Evolutionary conservation across 2,888 invertebrate species (phyloP), one percentile per base, ranked within the genome.

Genomic region (Argyresthia albistria): DNA sequence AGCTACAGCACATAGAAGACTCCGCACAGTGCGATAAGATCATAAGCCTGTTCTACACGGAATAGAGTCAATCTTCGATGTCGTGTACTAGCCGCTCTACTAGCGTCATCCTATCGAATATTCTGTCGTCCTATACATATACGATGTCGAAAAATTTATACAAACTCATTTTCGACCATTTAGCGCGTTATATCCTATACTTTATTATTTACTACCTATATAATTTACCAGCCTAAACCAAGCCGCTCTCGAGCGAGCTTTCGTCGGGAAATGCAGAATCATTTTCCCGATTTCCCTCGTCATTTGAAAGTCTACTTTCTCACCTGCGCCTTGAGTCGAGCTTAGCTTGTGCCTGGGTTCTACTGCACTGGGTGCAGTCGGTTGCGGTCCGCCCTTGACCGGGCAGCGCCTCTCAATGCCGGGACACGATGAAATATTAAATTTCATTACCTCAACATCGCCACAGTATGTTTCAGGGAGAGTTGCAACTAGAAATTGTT

Each of bases 331-430:
- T 25, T 39, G 8, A n/a, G 39, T 39, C 10, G 10, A 39, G 9
- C 8, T 39, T 39, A n/a, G 39, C 39, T n/a, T 39, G 39, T 39
- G 39, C 4, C 8, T 39, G 39, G 39, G 39, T 25, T 4, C 1
- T 39, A n/a, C 39, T n/a, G 39, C 39, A 25, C 25, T 46, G 35
- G n/a, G 35, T n/a, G 35, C 11, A 16, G 46, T 16, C n/a, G 25
- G 60, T 57, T 62, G 68, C 64, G 64, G 53, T 56, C 56, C 55
- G 72, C 66, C 72, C 73, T 73, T 73, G 73, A 70, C 73, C 72
- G 63, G 53, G 46, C 46, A n/a, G 6, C 46, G 25, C 25, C 25
- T 25, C 25, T 25, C 25, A 25, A 6, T 25, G 25, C 25, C 46
- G 25, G 25, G 7, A 16, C 46, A n/a, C 46, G 3, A 25, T 46